These are phyloP conservation scores for Sialis fuliginosa DNA, from an alignment of 2,888 invertebrate species.

Conservation along the genomic window DNA sequence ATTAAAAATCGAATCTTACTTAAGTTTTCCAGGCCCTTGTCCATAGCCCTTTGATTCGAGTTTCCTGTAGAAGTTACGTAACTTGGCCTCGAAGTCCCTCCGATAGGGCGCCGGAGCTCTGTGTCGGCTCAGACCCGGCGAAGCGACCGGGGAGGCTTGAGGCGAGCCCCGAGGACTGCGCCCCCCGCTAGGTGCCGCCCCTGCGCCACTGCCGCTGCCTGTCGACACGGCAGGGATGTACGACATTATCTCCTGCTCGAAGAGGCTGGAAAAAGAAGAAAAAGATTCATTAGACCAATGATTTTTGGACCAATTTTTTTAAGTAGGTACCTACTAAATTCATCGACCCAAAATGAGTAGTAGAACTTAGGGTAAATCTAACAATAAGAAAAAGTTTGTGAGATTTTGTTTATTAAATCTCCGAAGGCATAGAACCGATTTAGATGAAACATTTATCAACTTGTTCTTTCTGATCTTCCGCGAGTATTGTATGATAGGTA, in stretches of 20 bases:
- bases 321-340: no score
- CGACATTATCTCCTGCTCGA: slow-evolving; percentile 97
- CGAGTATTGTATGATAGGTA: no score
- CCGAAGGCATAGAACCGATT: no score
- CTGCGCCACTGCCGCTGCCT: slow-evolving; percentile 16
- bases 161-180: slow-evolving; percentile 39
- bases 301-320: background rate
- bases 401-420: no score
- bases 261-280: slow-evolving; percentile 49
- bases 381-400: no score
- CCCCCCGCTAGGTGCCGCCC: slow-evolving; percentile 16
- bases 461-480: no score
- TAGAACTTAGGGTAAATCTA: no score
- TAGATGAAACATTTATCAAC: no score
- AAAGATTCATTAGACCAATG: no score
- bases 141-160: slow-evolving; percentile 57
- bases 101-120: slow-evolving; percentile 82
- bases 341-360: no score
- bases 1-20: slow-evolving; percentile 39
- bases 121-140: slow-evolving; percentile 60
- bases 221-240: slow-evolving; percentile 61
- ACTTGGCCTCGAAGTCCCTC: slow-evolving; percentile 87
- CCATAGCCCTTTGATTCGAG: slow-evolving; percentile 93
- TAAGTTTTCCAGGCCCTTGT: slow-evolving; percentile 91
- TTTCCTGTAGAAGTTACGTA: slow-evolving; percentile 85